Evolutionary conservation across 1,140 invertebrate genomes (phyloP).

Genomic region (Asobara japonica): DNA sequence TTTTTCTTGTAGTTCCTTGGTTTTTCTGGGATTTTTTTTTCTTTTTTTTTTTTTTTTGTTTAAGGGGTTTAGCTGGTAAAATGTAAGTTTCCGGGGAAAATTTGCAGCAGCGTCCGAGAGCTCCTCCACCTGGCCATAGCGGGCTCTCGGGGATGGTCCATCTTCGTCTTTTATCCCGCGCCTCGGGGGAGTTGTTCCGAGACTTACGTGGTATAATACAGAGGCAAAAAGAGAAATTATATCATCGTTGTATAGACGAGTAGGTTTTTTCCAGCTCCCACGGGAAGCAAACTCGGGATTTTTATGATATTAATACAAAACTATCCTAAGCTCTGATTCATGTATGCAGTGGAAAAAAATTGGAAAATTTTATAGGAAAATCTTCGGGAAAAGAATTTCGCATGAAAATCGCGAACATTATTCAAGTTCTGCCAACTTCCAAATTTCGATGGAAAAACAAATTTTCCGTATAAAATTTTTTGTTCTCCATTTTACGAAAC

Average conservation of each 20-base stretch:
- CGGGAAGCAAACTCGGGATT: not conserved
- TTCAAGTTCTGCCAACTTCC: too few species aligned
- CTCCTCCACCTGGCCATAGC: not conserved
- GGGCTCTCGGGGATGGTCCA: not conserved
- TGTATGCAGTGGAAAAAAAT: too few species aligned
- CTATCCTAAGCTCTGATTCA: not conserved
- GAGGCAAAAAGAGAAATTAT: not conserved
- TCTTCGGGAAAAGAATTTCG: too few species aligned
- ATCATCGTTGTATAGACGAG: not conserved
- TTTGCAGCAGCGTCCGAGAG: not conserved
- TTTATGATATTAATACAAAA: not conserved
- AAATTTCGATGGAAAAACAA: too few species aligned
- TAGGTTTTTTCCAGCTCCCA: not conserved
- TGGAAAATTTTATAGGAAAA: too few species aligned
- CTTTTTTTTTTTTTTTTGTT: not conserved
- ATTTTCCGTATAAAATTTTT: too few species aligned
- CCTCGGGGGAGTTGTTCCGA: not conserved
- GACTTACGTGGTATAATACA: constrained; percentile 1
- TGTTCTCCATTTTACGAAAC: too few species aligned
- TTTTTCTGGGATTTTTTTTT: too few species aligned
- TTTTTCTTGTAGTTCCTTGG: not conserved
- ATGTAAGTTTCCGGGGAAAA: constrained; percentile 3
- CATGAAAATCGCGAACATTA: too few species aligned
- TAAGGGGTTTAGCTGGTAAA: not conserved
- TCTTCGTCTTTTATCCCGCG: not conserved